Evolutionary conservation across 2,113 vertebrate species (phyloP), one percentile per base, ranked within the genome.

Genomic region (Colinus virginianus): DNA sequence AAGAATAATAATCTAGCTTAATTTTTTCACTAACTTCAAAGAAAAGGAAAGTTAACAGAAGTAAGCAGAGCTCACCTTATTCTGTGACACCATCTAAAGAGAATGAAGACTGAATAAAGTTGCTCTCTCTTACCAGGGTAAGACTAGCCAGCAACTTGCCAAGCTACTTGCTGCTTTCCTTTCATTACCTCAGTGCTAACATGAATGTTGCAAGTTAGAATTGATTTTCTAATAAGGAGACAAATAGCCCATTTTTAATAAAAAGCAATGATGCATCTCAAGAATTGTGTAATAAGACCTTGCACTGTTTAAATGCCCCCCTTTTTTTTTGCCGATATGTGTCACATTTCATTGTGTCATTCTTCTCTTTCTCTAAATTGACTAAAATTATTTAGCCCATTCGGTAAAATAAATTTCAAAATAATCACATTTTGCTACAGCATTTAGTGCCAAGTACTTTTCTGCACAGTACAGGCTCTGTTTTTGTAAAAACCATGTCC

Each of bases 341-440:
- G 22, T 84, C 55, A 78, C 3, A 4, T 62, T 76, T 36, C 59
- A 68, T 59, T 42, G n/a, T 82, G 61, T 55, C 72, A 40, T 13
- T 79, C 63, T 85, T 82, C 45, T 86, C 69, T 93, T 79, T 86
- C 67, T 81, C 42, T 84, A 84, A 91, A 68, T 86, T 69, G 64
- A 70, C 32, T 77, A 20, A 72, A 89, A 46, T 34, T 72, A 34
- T 80, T 93, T 51, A 9, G 61, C 26, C 6, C 7, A 16, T 30
- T 43, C 66, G 84, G 40, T 62, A 61, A 23, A 70, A 56, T 55
- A 69, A 59, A 70, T 59, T 61, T 87, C 59, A 78, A 46, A 95
- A 67, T 69, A 32, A 66, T 75, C 9, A 13, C 7, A 55, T 88
- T 93, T 79, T 82, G 45, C 30, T 69, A 6, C 5, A 51, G 12